phyloP scores from a whole-genome alignment of 2,888 invertebrate genomes.

The Sesia apiformis region DNA sequence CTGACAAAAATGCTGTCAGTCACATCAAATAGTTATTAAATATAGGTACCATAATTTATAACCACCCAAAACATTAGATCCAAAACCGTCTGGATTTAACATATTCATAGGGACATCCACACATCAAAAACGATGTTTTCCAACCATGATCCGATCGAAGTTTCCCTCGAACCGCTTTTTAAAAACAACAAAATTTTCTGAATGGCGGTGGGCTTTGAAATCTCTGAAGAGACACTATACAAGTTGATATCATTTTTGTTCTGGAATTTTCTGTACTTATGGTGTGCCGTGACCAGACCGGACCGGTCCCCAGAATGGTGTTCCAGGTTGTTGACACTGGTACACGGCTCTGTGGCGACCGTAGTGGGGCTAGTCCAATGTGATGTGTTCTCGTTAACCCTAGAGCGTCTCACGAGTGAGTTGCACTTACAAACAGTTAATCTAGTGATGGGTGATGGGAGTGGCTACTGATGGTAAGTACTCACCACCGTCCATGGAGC shows the following conservation, averaged over 20 bases:
- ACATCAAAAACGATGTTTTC: too few relatives aligned
- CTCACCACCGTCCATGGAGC: too few relatives aligned
- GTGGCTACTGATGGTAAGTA: too few relatives aligned
- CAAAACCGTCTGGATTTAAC: too few relatives aligned
- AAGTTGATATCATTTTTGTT: constrained; percentile 49
- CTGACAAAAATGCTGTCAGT: too few relatives aligned
- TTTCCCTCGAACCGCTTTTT: too few relatives aligned
- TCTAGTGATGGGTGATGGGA: too few relatives aligned
- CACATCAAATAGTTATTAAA: too few relatives aligned
- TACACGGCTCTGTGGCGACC: constrained; percentile 47
- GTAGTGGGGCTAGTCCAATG: constrained; percentile 43
- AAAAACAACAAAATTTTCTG: background rate
- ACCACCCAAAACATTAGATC: too few relatives aligned
- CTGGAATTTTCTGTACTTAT: constrained; percentile 43
- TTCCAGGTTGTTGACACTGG: constrained; percentile 42
- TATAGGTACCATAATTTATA: too few relatives aligned
- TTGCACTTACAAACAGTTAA: constrained; percentile 5
- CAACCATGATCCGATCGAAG: too few relatives aligned
- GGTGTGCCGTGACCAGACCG: constrained; percentile 18
- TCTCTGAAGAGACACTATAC: constrained; percentile 30
- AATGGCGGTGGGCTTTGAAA: constrained; percentile 31
- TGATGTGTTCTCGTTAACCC: constrained; percentile 21
- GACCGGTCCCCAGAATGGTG: constrained; percentile 43
- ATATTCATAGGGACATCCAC: too few relatives aligned
- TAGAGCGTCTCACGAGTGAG: constrained; percentile 37